A percentile compares a stretch with the other conserved stretches of the same genome.
Conservation (phyloP, 1,140 invertebrate genomes). For the Centruroides sculpturatus region DNA sequence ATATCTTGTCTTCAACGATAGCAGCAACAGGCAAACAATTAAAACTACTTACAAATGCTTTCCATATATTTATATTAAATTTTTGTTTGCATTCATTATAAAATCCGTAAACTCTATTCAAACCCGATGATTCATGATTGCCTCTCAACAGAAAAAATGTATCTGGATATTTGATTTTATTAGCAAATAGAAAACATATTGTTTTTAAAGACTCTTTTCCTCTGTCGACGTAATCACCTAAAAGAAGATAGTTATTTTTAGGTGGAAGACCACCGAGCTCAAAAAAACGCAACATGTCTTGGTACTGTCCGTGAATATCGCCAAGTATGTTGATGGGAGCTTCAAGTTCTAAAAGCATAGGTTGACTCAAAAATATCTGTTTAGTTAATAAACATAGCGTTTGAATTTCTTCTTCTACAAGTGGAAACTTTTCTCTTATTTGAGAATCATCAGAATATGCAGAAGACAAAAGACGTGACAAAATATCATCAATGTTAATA, state of each 20-base stretch:
- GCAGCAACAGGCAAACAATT: conserved; percentile 79
- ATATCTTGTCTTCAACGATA: background rate
- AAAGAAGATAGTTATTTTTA: conserved; percentile 34
- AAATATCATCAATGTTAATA: too few relatives aligned
- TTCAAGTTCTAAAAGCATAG: conserved; percentile 21
- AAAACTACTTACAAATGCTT: conserved; percentile 97
- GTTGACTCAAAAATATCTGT: too few relatives aligned
- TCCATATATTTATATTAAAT: conserved; percentile 97
- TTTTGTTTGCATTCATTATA: conserved; percentile 90
- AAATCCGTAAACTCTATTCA: conserved; percentile 93
- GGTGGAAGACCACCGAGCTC: conserved; percentile 32
- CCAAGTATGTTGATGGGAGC: conserved; percentile 33
- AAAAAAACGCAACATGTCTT: conserved; percentile 37
- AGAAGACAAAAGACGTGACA: too few relatives aligned
- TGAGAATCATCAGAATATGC: too few relatives aligned
- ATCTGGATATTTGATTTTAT: conserved; percentile 94
- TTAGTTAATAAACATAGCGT: too few relatives aligned
- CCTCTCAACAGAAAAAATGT: conserved; percentile 79
- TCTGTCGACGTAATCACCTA: conserved; percentile 40
- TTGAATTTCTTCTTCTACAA: too few relatives aligned
- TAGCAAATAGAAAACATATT: conserved; percentile 61
- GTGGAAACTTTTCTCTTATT: too few relatives aligned
- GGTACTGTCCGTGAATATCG: conserved; percentile 39
- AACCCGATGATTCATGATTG: conserved; percentile 70
- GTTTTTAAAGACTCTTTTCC: conserved; percentile 46